Percentiles rank a stretch among this genome's conserved stretches.
Conservation (phyloP, 1,140 invertebrate genomes). For the Drosophila kurseongensis region DNA sequence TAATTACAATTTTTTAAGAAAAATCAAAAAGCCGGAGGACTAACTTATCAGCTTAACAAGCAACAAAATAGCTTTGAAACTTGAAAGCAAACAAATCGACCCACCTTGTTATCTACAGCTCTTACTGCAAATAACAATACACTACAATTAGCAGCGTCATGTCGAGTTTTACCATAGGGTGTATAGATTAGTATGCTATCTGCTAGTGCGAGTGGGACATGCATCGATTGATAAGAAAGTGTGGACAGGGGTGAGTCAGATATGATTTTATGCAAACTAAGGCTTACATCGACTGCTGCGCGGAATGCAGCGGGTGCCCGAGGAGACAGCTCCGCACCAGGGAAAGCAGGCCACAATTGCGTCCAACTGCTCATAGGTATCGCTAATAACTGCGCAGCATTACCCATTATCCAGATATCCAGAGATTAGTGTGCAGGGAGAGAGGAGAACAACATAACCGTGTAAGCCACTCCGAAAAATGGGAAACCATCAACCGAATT, state of each 20-base stretch:
- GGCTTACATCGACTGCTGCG: conserved; percentile 85
- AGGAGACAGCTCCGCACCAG: conserved; percentile 87
- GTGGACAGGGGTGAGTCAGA: conserved; percentile 1
- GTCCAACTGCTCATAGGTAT: conserved; percentile 89
- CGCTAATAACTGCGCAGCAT: conserved; percentile 82
- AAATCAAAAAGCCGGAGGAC: no score
- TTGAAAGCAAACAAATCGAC: background rate
- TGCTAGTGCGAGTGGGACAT: conserved; percentile 20
- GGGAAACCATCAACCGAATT: conserved; percentile 39
- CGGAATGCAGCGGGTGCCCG: conserved; percentile 81
- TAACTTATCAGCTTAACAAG: no score
- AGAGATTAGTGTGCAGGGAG: conserved; percentile 57
- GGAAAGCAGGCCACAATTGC: conserved; percentile 89
- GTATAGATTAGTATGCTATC: conserved; percentile 26
- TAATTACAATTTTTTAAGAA: no score
- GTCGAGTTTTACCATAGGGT: conserved; percentile 1
- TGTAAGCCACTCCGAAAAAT: conserved; percentile 68
- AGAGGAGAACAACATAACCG: conserved; percentile 64
- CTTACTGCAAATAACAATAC: conserved; percentile 17
- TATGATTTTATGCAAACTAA: background rate
- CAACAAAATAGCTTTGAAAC: background rate
- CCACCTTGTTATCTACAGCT: background rate
- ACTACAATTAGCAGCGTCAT: conserved; percentile 33
- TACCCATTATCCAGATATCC: conserved; percentile 38
- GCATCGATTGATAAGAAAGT: conserved; percentile 24